These are phyloP conservation scores for Calypte anna DNA, from an alignment of 2,113 vertebrate species.

Conservation along the genomic window DNA sequence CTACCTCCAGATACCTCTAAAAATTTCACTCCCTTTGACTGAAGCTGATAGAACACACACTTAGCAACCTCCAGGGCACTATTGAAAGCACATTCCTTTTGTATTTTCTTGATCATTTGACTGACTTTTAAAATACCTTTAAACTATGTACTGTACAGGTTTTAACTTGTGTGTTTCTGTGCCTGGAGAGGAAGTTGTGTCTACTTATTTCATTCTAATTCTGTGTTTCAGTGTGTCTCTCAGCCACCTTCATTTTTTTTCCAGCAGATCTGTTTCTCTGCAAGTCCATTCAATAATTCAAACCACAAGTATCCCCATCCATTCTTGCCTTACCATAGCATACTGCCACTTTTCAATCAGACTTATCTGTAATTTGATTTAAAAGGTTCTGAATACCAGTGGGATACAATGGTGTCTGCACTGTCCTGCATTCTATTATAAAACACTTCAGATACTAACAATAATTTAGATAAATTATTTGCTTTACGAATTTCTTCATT, in stretches of 20 bases:
- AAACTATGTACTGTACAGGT: not conserved
- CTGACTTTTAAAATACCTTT: not conserved
- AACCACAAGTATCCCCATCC: rapidly evolving
- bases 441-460: not conserved
- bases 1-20: not conserved
- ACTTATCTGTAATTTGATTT: not conserved
- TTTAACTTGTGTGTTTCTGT: not conserved
- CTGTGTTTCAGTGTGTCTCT: not conserved
- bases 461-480: not conserved
- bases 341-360: not conserved
- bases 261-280: not conserved
- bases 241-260: not conserved
- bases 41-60: not conserved
- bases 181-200: not conserved
- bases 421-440: not conserved
- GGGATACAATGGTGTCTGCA: not conserved
- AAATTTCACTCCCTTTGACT: not conserved
- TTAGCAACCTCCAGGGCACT: not conserved
- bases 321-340: not conserved
- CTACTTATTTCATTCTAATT: not conserved
- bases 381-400: not conserved
- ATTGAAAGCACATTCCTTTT: not conserved
- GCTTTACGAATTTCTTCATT: not conserved
- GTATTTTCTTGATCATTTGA: not conserved
- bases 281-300: not conserved